Base-by-base conservation (phyloP, 2,797 vertebrate species). In the Schizothorax lantsangensis region DNA sequence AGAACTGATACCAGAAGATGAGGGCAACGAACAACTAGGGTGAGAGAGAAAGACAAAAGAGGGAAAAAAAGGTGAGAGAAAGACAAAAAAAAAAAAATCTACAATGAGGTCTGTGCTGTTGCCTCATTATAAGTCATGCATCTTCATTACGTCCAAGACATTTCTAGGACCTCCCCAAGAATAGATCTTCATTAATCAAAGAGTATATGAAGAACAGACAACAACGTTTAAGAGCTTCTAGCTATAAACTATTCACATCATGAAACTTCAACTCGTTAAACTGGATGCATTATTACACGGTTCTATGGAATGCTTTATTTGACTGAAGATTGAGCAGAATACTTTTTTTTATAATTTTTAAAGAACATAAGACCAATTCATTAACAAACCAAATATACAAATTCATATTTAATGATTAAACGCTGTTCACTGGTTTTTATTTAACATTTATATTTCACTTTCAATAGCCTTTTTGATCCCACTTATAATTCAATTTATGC, bases 1-100 rank as follows among this genome's bases (percentile, higher is more conserved):
- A 98, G 93, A 99, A 99, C 96, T 99, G 98, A 94, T 97, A 99
- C 98, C 98, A 99, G 94, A 99, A 99, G 86, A 98, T 96, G 87
- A 99, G 97, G 12, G 97, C 96, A 54, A 99, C 98, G 85, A 99
- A 99, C 98, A 99, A 98, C 98, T 99, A 94, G 33, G 43, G 2
- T 8, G 79, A 57, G 49, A 21, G 79, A 49, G 43, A 21, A 11
- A 83, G 83, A 79, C 69, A 74, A n/a, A 74, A 52, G 49, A 74
- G n/a, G 93, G 11, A 38, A 26, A 47, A 66, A 26, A 59, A 64
- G 45, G 2, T 43, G 17, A 73, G 52, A 40, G 12, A 69, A 19
- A 21, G 23, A 33, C 30, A 62, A 49, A 62, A 71, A 38, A 59
- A 49, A 4, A 11, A 23, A 11, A 62, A 11, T 36, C 36, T 36